Base-by-base conservation (phyloP, 2,888 invertebrate genomes). In the Chesias legatella region DNA sequence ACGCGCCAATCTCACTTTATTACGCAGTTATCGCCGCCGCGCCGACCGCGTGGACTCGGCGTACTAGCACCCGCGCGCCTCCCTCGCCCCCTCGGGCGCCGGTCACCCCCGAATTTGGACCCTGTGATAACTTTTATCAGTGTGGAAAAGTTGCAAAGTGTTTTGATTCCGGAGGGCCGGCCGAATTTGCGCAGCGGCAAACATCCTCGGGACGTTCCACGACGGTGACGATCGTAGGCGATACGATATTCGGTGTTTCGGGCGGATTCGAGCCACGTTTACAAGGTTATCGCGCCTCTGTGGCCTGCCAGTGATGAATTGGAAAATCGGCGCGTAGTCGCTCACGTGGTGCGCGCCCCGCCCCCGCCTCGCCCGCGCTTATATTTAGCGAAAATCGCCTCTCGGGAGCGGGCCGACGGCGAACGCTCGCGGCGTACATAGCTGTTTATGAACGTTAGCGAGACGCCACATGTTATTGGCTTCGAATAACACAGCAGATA, bases 341-440 rank as follows among this genome's bases (percentile, higher is more conserved):
- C 83, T 86, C 85, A 86, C 85, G 85, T 85, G 85, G 86, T 86
- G 66, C 62, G 71, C 73, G 81, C 83, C 82, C 83, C 83, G 80
- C 81, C 81, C 83, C 79, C 79, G 79, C 77, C 65, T 73, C 76
- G 65, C 70, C 74, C 73, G 79, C 79, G 68, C 82, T 80, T 88
- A 86, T 86, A 86, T 88, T 88, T 88, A 86, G 86, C 86, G 84
- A 86, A 85, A 85, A 85, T 86, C 82, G 75, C 79, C 85, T 85
- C 83, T 88, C 84, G 82, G 81, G 79, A 81, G 69, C 82, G 74
- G 79, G 62, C 79, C 78, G 80, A 86, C 76, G 75, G 75, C 74
- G 64, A 79, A 68, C 67, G 69, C 71, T 71, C 67, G 63, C 66
- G 57, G 64, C 71, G 73, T 67, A 74, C 74, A 70, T 71, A 67